Percentiles rank a stretch among this genome's conserved stretches.
Evolutionary conservation across 1,140 invertebrate genomes (phyloP).

Genomic region (Aporrectodea caliginosa): DNA sequence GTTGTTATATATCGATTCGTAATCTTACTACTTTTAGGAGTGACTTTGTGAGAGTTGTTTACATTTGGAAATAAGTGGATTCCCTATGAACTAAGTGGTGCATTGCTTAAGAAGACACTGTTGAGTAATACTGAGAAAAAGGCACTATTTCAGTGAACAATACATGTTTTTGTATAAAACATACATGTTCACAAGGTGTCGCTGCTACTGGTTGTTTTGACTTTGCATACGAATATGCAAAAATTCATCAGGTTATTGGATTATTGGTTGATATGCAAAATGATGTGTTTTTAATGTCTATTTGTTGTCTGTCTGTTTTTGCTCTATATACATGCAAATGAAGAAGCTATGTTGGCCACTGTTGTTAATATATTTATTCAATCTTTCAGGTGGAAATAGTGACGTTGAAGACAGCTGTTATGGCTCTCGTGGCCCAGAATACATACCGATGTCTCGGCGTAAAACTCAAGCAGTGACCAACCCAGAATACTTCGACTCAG

Average conservation of each 20-base stretch:
- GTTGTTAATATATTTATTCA: background rate
- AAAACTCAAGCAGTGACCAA: background rate
- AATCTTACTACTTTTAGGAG: conserved; percentile 60
- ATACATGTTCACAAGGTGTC: too few species aligned
- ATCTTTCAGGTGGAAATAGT: background rate
- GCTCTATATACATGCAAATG: too few species aligned
- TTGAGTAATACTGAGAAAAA: too few species aligned
- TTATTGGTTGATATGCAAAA: too few species aligned
- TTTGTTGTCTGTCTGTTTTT: background rate
- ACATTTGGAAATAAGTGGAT: conserved; percentile 95
- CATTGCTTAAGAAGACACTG: too few species aligned
- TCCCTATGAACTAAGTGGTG: too few species aligned
- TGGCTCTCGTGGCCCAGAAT: background rate
- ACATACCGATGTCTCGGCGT: background rate
- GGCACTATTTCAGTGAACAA: too few species aligned
- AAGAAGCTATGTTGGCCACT: background rate
- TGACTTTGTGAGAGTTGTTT: conserved; percentile 95
- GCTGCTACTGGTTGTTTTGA: too few species aligned
- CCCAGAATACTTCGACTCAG: background rate
- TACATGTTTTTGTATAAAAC: too few species aligned
- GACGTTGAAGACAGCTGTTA: background rate
- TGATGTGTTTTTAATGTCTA: background rate
- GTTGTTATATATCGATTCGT: too few species aligned
- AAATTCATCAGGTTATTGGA: too few species aligned
- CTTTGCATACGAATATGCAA: too few species aligned